These are phyloP conservation scores for Spea hammondii DNA, from an alignment of 2,797 vertebrate genomes.

Conservation along the genomic window DNA sequence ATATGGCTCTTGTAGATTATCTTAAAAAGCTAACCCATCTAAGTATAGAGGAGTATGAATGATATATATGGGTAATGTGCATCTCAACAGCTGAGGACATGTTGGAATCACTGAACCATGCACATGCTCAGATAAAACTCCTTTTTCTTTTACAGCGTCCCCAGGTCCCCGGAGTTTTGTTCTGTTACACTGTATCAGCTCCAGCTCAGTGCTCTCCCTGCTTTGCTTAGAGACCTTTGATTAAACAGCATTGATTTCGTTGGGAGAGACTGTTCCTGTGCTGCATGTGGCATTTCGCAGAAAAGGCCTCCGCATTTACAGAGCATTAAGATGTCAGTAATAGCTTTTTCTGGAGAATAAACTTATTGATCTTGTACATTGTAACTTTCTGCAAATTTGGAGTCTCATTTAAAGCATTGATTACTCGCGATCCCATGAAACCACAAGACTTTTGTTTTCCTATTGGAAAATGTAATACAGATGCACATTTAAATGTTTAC, in stretches of 20 bases:
- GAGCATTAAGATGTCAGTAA: slow-evolving; percentile 62
- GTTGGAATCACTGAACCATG: background rate
- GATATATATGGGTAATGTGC: no score
- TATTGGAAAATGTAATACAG: slow-evolving; percentile 20
- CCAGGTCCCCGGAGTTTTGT: slow-evolving; percentile 28
- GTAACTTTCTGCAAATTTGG: slow-evolving; percentile 40
- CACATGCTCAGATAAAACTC: slow-evolving; percentile 1
- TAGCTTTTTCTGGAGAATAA: slow-evolving; percentile 53
- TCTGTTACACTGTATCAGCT: slow-evolving; percentile 36
- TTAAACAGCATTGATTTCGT: slow-evolving; percentile 47
- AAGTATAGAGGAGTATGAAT: no score
- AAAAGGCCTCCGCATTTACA: slow-evolving; percentile 57
- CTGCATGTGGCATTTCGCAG: slow-evolving; percentile 55
- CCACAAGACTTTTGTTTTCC: slow-evolving; percentile 1
- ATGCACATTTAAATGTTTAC: slow-evolving; percentile 14
- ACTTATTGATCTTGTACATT: slow-evolving; percentile 55
- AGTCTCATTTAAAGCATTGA: slow-evolving; percentile 40
- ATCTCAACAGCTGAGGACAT: no score
- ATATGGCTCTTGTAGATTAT: no score
- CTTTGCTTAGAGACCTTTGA: slow-evolving; percentile 52
- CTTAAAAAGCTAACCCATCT: no score
- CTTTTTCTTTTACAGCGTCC: slow-evolving; percentile 4
- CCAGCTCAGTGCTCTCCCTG: slow-evolving; percentile 39
- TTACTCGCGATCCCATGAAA: slow-evolving; percentile 43
- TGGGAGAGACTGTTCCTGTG: slow-evolving; percentile 51